phyloP scores from a whole-genome alignment of 2,113 vertebrate genomes.

The Apodemus sylvaticus region DNA sequence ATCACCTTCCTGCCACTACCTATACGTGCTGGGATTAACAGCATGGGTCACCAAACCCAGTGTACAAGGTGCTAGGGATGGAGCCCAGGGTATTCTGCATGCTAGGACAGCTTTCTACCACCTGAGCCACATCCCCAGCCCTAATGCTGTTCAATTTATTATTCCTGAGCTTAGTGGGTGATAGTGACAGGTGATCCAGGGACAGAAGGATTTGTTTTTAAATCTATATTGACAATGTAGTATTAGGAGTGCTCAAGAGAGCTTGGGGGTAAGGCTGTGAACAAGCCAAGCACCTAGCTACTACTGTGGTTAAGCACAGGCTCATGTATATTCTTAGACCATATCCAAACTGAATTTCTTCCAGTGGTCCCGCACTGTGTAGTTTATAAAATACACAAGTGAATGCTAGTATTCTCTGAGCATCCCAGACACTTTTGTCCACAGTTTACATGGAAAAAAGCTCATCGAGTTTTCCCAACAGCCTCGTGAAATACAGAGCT shows the following conservation, averaged over 20 bases:
- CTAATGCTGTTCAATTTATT: slow-evolving; percentile 7
- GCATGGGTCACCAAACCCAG: background rate
- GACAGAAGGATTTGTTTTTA: background rate
- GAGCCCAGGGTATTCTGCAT: background rate
- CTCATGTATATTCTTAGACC: background rate
- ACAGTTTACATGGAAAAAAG: background rate
- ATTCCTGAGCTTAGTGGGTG: background rate
- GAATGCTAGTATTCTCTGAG: background rate
- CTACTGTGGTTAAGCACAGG: background rate
- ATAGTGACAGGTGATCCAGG: background rate
- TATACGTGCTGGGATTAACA: background rate
- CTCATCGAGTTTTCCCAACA: background rate
- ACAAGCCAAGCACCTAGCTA: background rate
- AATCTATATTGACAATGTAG: background rate
- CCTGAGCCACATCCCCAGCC: background rate
- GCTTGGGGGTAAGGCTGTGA: background rate
- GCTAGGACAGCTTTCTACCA: background rate
- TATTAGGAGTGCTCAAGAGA: background rate
- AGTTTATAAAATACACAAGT: background rate
- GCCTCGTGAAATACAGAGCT: background rate
- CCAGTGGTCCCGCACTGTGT: background rate
- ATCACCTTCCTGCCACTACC: background rate
- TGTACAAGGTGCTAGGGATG: background rate
- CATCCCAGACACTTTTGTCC: background rate
- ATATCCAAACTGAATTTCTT: background rate